A percentile compares a stretch with the other conserved stretches of the same genome.
These are phyloP conservation scores for Acanthacorydalis orientalis DNA, from an alignment of 2,888 invertebrate genomes.

Conservation along the genomic window DNA sequence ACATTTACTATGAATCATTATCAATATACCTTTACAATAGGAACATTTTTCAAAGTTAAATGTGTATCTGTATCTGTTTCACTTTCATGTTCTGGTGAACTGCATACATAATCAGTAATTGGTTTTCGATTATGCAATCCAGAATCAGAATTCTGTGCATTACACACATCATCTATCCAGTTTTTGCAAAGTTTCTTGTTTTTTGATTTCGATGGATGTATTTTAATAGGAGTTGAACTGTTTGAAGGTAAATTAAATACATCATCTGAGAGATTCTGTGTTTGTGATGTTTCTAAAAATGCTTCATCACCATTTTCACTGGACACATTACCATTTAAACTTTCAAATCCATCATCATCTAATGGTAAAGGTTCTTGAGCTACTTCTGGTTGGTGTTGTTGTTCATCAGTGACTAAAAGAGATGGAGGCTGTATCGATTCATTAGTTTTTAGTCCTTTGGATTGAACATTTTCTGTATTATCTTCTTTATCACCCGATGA, in stretches of 20 bases:
- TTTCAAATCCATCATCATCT: constrained; percentile 74
- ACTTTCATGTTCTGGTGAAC: constrained; percentile 7
- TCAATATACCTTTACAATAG: background rate
- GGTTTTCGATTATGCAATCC: background rate
- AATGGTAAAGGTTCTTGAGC: constrained; percentile 10
- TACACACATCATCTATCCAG: background rate
- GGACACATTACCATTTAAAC: constrained; percentile 46
- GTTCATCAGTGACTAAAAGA: background rate
- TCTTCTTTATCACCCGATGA: constrained; percentile 7
- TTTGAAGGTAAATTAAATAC: background rate
- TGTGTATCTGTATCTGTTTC: constrained; percentile 7
- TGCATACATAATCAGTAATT: constrained; percentile 3
- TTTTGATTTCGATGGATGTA: no score
- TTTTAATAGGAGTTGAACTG: no score
- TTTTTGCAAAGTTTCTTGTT: background rate
- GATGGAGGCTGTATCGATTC: background rate
- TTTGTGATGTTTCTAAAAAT: background rate
- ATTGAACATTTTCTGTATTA: background rate
- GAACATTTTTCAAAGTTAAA: background rate
- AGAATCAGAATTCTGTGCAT: background rate
- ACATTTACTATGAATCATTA: background rate
- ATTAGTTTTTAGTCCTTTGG: background rate
- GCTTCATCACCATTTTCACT: constrained; percentile 14
- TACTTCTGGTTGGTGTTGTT: constrained; percentile 11
- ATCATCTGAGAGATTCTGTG: background rate